phyloP scores from a whole-genome alignment of 1,140 invertebrate genomes.

The Zophobas atratus region DNA sequence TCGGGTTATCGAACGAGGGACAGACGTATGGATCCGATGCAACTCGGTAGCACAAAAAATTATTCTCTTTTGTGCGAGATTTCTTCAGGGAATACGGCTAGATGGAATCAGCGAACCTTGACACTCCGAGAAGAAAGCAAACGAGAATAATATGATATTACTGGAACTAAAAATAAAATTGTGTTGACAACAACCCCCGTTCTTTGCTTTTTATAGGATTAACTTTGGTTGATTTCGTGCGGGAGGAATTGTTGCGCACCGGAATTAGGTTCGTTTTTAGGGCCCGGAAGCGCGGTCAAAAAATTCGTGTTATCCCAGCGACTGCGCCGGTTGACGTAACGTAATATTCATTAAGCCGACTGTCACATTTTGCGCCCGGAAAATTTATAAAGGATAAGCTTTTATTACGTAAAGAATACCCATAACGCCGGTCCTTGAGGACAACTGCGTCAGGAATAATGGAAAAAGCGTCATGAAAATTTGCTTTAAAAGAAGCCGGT shows the following conservation, averaged over 20 bases:
- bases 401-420: not conserved
- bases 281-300: no score
- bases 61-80: conserved; percentile 20
- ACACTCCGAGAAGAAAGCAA: not conserved
- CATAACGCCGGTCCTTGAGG: no score
- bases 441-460: not conserved
- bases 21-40: conserved; percentile 13
- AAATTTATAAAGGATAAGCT: not conserved
- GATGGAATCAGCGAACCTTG: conserved; percentile 8
- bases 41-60: conserved; percentile 23
- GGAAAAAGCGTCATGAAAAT: not conserved
- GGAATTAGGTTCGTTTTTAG: no score
- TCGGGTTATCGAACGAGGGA: not conserved
- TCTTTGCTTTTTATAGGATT: no score
- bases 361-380: no score
- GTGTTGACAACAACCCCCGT: not conserved
- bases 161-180: not conserved
- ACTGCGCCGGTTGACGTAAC: no score
- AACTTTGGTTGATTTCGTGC: no score
- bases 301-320: no score
- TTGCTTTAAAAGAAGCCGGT: not conserved
- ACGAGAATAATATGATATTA: not conserved
- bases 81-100: conserved; percentile 17
- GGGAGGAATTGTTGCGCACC: no score
- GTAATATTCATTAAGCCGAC: no score